These are phyloP conservation scores for Etia nguti DNA, from an alignment of 2,113 vertebrate species.

Conservation along the genomic window DNA sequence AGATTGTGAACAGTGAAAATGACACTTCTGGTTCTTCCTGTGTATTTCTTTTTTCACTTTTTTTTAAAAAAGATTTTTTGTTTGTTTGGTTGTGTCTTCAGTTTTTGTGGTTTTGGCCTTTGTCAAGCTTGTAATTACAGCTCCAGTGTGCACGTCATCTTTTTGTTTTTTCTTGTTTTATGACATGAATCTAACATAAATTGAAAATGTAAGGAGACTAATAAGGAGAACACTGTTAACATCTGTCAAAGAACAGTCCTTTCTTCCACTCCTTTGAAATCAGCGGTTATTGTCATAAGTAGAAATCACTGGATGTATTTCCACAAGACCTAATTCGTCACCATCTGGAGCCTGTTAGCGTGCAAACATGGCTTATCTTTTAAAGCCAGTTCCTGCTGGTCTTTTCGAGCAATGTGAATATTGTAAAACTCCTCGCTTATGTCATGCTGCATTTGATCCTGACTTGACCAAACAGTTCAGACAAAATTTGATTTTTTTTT, in stretches of 20 bases:
- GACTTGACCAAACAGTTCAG: neutral
- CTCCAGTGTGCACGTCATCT: neutral
- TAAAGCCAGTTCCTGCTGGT: rapidly evolving
- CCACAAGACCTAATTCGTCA: neutral
- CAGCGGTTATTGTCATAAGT: neutral
- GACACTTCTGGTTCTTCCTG: neutral
- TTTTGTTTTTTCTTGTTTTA: neutral
- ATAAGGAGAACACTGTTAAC: neutral
- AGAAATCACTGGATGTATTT: neutral
- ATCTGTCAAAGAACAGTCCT: neutral
- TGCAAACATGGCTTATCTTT: neutral
- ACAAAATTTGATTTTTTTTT: neutral
- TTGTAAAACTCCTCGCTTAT: neutral
- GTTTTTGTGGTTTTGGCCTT: neutral
- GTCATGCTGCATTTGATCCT: neutral
- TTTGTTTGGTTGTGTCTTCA: neutral
- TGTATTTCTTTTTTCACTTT: neutral
- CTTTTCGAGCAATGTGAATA: neutral
- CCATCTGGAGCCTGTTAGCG: neutral
- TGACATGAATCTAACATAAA: neutral
- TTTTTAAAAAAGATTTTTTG: rapidly evolving
- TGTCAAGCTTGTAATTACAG: neutral
- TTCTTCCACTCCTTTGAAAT: neutral
- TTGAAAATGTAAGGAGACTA: neutral
- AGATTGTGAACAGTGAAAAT: slow-evolving; percentile 1